Conservation (phyloP, 2,888 invertebrate genomes). For the Trissoscelio sp. region DNA sequence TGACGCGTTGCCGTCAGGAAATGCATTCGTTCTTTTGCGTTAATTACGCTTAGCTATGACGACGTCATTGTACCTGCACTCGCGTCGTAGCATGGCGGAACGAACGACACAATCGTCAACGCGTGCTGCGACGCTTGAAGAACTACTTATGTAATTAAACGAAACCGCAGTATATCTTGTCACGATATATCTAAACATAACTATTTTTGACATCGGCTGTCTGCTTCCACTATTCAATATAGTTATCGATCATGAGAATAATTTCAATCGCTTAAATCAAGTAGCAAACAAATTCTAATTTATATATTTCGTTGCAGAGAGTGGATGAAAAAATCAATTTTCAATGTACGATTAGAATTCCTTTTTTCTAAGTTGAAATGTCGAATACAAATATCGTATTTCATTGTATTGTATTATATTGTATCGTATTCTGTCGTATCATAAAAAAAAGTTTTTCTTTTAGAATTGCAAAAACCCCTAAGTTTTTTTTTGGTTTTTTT, state of each 20-base stretch:
- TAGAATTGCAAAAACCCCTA: too few relatives aligned
- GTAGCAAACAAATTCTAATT: too few relatives aligned
- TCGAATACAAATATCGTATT: too few relatives aligned
- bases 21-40: conserved; percentile 58
- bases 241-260: neutral
- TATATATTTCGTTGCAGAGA: too few relatives aligned
- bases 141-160: conserved; percentile 68
- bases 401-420: too few relatives aligned
- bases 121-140: conserved; percentile 61
- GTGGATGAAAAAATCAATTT: too few relatives aligned
- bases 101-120: conserved; percentile 67
- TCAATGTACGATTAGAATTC: too few relatives aligned
- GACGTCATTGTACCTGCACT: conserved; percentile 65
- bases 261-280: too few relatives aligned
- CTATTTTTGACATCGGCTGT: conserved; percentile 37
- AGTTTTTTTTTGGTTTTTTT: too few relatives aligned
- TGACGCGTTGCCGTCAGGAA: conserved; percentile 56
- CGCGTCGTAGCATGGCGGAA: conserved; percentile 49
- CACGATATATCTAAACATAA: conserved; percentile 44
- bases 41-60: conserved; percentile 60
- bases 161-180: conserved; percentile 56
- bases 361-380: too few relatives aligned
- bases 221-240: neutral
- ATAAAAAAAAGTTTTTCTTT: too few relatives aligned
- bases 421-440: too few relatives aligned